Evolutionary conservation across 1,140 invertebrate species (phyloP), one percentile per base, ranked within the genome.

Genomic region (Centruroides sculpturatus): DNA sequence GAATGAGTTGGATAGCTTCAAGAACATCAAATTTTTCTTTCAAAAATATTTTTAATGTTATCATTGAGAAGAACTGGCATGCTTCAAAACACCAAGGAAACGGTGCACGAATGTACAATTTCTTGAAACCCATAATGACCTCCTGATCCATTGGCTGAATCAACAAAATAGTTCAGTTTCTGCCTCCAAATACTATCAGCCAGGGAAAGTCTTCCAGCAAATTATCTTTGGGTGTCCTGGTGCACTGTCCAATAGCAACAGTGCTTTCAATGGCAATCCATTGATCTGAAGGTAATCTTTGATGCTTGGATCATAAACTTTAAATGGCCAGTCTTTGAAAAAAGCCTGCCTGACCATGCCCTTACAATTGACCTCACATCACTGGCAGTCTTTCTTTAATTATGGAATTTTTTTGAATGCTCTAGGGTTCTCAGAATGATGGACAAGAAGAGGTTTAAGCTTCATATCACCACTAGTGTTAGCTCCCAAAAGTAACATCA

Each of bases 331-430:
- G 53, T 74, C 66, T 59, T 69, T 55, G 64, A 76, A 76, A 64
- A 75, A 49, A 59, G 63, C 57, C 41, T 57, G 53, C 60, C 70
- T 75, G 52, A 77, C 71, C 71, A 75, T 23, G 71, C 70, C 66
- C 72, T 74, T 62, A 66, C 66, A 66, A 75, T 74, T 36, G 69
- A 70, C 55, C 64, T 63, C 71, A 77, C 53, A 68, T 65, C 61
- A 77, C 74, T 56, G 71, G 73, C 55, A 75, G 68, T 48, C 67
- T 41, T 41, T 41, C 36, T 41, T 41, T 41, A 41, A 41, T 41
- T 41, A 41, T 41, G 36, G 36, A 41, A 41, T n/a, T 41, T 41
- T 69, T 68, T 76, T 77, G 55, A 77, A 66, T 5, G 70, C 66
- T 65, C 70, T 64, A 3, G 60, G 57, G 48, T 62, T 65, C 12